Evolutionary conservation across 2,113 vertebrate species (phyloP).

Genomic region (Vimba vimba): DNA sequence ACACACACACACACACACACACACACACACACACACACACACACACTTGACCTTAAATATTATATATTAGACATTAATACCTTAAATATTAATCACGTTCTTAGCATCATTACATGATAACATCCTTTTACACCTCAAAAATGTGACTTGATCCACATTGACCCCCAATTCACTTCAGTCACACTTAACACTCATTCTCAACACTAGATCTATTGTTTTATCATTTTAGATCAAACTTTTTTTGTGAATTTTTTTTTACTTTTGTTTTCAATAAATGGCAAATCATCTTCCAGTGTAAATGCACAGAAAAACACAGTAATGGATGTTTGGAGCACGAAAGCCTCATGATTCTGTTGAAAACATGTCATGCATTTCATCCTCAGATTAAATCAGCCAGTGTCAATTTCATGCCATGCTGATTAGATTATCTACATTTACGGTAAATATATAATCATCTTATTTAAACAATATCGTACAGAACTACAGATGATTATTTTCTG

Average conservation of each 20-base stretch:
- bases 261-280: neutral
- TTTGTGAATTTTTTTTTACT: neutral
- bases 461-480: neutral
- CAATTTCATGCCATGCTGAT: neutral
- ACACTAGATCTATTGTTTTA: neutral
- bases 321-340: neutral
- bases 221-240: neutral
- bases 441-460: neutral
- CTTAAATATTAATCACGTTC: too few species aligned
- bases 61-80: too few species aligned
- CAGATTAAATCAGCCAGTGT: neutral
- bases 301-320: neutral
- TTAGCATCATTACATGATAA: neutral
- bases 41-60: too few species aligned
- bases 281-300: neutral
- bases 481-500: neutral
- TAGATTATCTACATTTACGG: neutral
- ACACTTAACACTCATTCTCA: neutral
- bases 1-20: neutral
- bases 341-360: neutral
- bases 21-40: neutral
- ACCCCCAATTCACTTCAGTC: neutral
- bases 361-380: neutral
- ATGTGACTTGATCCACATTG: neutral
- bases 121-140: neutral